Conservation (phyloP, 2,888 invertebrate genomes). For the Spisula subtruncata region DNA sequence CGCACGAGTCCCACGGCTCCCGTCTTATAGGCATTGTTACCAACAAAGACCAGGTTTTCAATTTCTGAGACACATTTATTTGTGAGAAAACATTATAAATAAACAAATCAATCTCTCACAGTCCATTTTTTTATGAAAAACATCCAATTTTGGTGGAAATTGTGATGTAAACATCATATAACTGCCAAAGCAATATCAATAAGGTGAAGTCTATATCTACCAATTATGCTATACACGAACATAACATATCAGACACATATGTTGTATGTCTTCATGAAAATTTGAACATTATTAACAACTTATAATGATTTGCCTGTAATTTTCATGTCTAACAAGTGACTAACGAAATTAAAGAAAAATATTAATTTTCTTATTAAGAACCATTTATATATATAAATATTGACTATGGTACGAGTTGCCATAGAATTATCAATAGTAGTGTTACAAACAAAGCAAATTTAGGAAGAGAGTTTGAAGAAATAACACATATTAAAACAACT, state of each 20-base stretch:
- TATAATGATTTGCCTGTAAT: neutral
- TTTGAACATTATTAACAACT: neutral
- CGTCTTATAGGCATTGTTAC: too few species aligned
- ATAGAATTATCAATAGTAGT: neutral
- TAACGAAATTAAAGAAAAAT: neutral
- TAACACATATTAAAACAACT: neutral
- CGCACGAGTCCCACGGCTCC: too few species aligned
- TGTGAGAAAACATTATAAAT: too few species aligned
- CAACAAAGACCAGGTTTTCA: too few species aligned
- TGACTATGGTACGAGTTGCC: neutral
- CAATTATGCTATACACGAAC: neutral
- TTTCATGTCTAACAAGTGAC: conserved; percentile 1
- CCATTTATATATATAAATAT: too few species aligned
- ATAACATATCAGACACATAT: neutral
- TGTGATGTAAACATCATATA: too few species aligned
- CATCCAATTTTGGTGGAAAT: too few species aligned
- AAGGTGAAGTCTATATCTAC: neutral
- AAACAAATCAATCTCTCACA: too few species aligned
- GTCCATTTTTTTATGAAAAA: too few species aligned
- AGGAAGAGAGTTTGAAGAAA: neutral
- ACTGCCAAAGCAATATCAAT: neutral
- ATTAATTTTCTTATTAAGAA: too few species aligned
- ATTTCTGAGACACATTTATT: too few species aligned
- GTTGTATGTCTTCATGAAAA: neutral
- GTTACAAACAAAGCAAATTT: neutral